A percentile compares a stretch with the other conserved stretches of the same genome.
These are phyloP conservation scores for Passerculus sandwichensis DNA, from an alignment of 2,797 vertebrate genomes.

Conservation along the genomic window DNA sequence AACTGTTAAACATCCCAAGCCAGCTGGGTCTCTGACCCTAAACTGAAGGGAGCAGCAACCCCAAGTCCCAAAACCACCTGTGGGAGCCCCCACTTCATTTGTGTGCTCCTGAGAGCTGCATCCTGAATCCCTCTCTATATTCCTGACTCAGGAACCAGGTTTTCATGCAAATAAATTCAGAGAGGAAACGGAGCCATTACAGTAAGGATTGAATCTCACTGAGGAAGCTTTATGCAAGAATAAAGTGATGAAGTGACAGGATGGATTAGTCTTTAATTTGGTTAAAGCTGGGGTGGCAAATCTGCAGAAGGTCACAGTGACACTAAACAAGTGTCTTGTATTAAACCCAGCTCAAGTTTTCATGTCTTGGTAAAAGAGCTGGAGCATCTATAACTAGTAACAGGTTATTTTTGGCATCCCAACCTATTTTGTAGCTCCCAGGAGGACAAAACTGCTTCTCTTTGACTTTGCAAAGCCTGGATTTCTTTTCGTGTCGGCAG, in stretches of 20 bases:
- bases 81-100: background rate
- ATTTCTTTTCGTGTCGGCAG: slow-evolving; percentile 43
- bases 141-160: background rate
- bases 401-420: slow-evolving; percentile 69
- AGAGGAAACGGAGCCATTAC: rapidly evolving
- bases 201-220: background rate
- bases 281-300: background rate
- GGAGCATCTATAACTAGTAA: slow-evolving; percentile 64
- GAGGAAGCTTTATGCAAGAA: background rate
- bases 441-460: slow-evolving; percentile 45
- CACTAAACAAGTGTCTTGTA: slow-evolving; percentile 37
- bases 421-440: slow-evolving; percentile 71
- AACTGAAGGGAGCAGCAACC: background rate
- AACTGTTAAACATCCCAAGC: background rate
- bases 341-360: slow-evolving; percentile 45
- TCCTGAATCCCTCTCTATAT: rapidly evolving
- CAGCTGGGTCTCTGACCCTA: background rate
- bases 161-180: background rate
- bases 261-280: background rate
- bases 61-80: background rate
- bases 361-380: slow-evolving; percentile 11
- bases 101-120: background rate
- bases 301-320: slow-evolving; percentile 57
- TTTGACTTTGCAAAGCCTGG: slow-evolving; percentile 64
- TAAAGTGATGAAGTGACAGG: background rate